Percentiles rank a stretch among this genome's conserved stretches.
phyloP scores from a whole-genome alignment of 2,888 invertebrate genomes.

The Drosophila ochracea region DNA sequence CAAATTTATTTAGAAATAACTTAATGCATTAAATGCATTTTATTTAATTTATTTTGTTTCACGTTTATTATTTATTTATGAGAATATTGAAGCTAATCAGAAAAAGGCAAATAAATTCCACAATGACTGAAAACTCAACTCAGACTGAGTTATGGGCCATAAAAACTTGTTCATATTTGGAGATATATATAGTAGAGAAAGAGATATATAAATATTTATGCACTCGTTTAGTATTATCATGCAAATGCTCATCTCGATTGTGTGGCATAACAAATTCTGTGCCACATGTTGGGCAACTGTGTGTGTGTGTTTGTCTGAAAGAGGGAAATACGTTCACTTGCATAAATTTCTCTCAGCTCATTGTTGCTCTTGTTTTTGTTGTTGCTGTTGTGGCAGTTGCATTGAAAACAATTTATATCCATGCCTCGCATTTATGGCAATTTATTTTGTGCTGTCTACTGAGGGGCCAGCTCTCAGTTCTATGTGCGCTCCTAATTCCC shows the following conservation, averaged over 20 bases:
- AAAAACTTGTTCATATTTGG: conserved; percentile 9
- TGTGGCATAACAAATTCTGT: conserved; percentile 44
- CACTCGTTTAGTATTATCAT: conserved; percentile 33
- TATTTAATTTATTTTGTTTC: not conserved
- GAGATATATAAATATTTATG: conserved; percentile 25
- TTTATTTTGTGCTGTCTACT: conserved; percentile 68
- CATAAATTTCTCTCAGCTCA: conserved; percentile 61
- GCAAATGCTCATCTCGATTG: conserved; percentile 26
- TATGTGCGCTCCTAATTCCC: conserved; percentile 15
- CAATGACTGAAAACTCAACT: conserved; percentile 8
- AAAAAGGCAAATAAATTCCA: not conserved
- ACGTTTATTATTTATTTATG: not conserved
- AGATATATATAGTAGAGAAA: conserved; percentile 1
- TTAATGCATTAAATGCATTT: not conserved
- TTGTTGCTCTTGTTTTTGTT: conserved; percentile 27
- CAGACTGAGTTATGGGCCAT: conserved; percentile 12
- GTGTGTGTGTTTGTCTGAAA: conserved; percentile 23
- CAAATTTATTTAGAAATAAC: not conserved
- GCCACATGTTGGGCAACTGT: conserved; percentile 49
- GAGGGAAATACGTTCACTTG: conserved; percentile 65
- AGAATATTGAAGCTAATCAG: not conserved
- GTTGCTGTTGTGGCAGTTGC: conserved; percentile 57
- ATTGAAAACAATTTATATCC: conserved; percentile 80
- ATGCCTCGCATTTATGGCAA: conserved; percentile 70
- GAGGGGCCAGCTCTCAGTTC: conserved; percentile 31